Conservation (phyloP, 2,888 invertebrate genomes). For the Hyles lineata region DNA sequence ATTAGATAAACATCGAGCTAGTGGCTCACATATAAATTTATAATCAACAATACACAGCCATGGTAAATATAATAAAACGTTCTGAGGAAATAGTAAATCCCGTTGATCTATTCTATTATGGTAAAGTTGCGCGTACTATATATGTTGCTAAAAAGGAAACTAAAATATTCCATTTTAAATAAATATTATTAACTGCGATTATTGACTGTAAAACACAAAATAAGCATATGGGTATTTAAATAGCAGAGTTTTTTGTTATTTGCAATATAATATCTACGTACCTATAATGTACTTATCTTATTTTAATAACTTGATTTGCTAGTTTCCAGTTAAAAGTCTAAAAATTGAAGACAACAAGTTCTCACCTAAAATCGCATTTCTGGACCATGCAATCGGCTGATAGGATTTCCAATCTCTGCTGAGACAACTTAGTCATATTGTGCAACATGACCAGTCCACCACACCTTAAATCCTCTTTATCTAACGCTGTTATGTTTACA, state of each 20-base stretch:
- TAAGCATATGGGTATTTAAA: too few species aligned
- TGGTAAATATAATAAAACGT: slow-evolving; percentile 6
- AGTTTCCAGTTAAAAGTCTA: too few species aligned
- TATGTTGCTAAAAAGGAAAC: too few species aligned
- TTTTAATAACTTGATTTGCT: too few species aligned
- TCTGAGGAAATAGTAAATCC: not conserved
- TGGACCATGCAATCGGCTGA: slow-evolving; percentile 91
- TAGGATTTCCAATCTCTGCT: slow-evolving; percentile 84
- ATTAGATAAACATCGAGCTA: slow-evolving; percentile 56
- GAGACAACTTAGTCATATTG: slow-evolving; percentile 86
- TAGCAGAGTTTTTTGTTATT: too few species aligned
- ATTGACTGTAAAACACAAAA: too few species aligned
- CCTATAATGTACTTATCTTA: too few species aligned
- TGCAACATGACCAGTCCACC: slow-evolving; percentile 89
- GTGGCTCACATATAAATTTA: slow-evolving; percentile 54
- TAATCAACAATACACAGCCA: slow-evolving; percentile 33
- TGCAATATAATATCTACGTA: too few species aligned
- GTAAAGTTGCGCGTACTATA: not conserved
- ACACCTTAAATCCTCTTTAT: slow-evolving; percentile 90
- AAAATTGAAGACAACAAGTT: not conserved
- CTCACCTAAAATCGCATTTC: slow-evolving; percentile 88
- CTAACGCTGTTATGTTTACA: slow-evolving; percentile 89
- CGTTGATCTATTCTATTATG: not conserved
- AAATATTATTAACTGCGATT: too few species aligned
- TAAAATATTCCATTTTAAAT: too few species aligned